phyloP scores from a whole-genome alignment of 2,888 invertebrate species.

The Pegoplata infirma region DNA sequence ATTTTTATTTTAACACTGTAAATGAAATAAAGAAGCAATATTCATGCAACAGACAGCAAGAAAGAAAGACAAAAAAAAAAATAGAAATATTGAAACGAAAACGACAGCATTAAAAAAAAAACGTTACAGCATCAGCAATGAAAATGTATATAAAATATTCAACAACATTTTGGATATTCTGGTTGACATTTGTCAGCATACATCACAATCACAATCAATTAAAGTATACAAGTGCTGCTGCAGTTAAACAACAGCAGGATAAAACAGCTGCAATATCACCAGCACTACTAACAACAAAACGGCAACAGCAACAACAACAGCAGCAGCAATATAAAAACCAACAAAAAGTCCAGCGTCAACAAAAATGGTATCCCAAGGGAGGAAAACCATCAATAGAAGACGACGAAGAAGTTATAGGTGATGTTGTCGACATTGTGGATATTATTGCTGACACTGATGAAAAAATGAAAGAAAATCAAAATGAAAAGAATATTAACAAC shows the following conservation, averaged over 20 bases:
- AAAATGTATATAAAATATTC: slow-evolving; percentile 69
- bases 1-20: slow-evolving; percentile 20
- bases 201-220: slow-evolving; percentile 67
- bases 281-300: slow-evolving; percentile 36
- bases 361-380: slow-evolving; percentile 50
- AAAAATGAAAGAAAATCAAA: slow-evolving; percentile 5
- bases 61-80: background rate
- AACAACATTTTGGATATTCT: slow-evolving; percentile 72
- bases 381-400: too few relatives aligned
- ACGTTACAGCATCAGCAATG: slow-evolving; percentile 40
- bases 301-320: slow-evolving; percentile 47
- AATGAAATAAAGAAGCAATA: background rate
- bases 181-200: slow-evolving; percentile 72
- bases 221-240: slow-evolving; percentile 54
- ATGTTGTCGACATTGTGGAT: slow-evolving; percentile 42
- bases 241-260: slow-evolving; percentile 30
- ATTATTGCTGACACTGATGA: background rate
- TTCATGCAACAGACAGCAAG: background rate
- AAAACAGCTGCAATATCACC: slow-evolving; percentile 39
- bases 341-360: slow-evolving; percentile 43
- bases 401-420: slow-evolving; percentile 58
- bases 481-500: slow-evolving; percentile 33
- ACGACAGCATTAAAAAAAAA: slow-evolving; percentile 35
- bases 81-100: background rate
- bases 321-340: slow-evolving; percentile 51